phyloP scores from a whole-genome alignment of 2,888 invertebrate species.

The Drosophila antonietae region DNA sequence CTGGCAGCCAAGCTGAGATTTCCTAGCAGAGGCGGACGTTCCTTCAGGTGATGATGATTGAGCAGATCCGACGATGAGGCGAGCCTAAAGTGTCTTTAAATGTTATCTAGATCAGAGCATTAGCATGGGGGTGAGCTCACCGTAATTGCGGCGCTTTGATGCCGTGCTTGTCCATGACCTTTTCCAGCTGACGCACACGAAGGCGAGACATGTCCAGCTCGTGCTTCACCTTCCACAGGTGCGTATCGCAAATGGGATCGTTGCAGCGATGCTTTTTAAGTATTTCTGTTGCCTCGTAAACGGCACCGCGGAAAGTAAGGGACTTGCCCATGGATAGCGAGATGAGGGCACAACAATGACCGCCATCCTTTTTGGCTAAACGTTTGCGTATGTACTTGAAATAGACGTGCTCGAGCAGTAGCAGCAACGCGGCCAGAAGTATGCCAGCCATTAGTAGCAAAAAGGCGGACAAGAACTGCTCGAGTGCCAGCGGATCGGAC shows the following conservation, averaged over 20 bases:
- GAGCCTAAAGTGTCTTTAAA: slow-evolving; percentile 81
- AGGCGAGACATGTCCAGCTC: slow-evolving; percentile 94
- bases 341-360: slow-evolving; percentile 97
- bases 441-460: slow-evolving; percentile 97
- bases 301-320: slow-evolving; percentile 92
- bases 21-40: slow-evolving; percentile 86
- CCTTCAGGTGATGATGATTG: slow-evolving; percentile 85
- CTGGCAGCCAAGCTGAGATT: slow-evolving; percentile 85
- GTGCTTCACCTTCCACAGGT: slow-evolving; percentile 95
- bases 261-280: slow-evolving; percentile 90
- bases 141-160: slow-evolving; percentile 91
- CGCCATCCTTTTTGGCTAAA: slow-evolving; percentile 94
- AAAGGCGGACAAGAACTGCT: slow-evolving; percentile 99
- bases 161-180: slow-evolving; percentile 93
- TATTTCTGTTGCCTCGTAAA: slow-evolving; percentile 91
- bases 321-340: slow-evolving; percentile 95
- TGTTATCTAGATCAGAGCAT: background rate
- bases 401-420: slow-evolving; percentile 96
- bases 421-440: slow-evolving; percentile 93
- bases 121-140: slow-evolving; percentile 73
- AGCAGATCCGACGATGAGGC: slow-evolving; percentile 88
- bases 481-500: slow-evolving; percentile 94
- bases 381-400: slow-evolving; percentile 96
- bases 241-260: slow-evolving; percentile 92
- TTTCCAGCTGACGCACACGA: slow-evolving; percentile 93